Evolutionary conservation across 2,888 invertebrate genomes (phyloP).

Genomic region (Pharmacophagus antenor): DNA sequence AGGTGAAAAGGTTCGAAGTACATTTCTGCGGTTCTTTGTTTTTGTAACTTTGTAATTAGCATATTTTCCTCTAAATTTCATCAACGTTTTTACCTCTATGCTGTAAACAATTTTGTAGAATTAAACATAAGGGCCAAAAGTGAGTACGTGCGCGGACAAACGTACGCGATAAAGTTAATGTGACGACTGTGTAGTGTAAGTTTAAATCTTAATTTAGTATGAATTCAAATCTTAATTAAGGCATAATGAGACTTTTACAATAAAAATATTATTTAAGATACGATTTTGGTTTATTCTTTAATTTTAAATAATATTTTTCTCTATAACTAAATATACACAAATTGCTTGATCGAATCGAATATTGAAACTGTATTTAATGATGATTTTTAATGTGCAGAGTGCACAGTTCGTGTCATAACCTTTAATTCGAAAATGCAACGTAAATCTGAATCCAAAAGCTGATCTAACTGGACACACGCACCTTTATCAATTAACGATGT

Average conservation of each 20-base stretch:
- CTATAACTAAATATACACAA: too few species aligned
- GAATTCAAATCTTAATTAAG: background rate
- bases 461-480: slow-evolving; percentile 2
- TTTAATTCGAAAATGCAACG: background rate
- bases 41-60: background rate
- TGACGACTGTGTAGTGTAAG: too few species aligned
- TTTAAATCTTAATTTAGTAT: too few species aligned
- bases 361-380: too few species aligned
- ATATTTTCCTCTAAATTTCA: background rate
- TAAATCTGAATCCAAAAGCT: background rate
- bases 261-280: background rate
- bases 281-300: background rate
- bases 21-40: background rate
- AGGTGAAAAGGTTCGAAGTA: too few species aligned
- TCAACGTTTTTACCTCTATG: background rate
- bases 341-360: too few species aligned
- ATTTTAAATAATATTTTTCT: too few species aligned
- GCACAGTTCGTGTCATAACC: too few species aligned
- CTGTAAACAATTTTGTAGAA: background rate
- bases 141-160: background rate
- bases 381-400: too few species aligned
- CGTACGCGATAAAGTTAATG: background rate
- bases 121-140: background rate
- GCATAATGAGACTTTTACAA: background rate
- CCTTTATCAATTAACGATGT: slow-evolving; percentile 22